phyloP scores from a whole-genome alignment of 2,888 invertebrate species.

The Nemotelus pantherinus region DNA sequence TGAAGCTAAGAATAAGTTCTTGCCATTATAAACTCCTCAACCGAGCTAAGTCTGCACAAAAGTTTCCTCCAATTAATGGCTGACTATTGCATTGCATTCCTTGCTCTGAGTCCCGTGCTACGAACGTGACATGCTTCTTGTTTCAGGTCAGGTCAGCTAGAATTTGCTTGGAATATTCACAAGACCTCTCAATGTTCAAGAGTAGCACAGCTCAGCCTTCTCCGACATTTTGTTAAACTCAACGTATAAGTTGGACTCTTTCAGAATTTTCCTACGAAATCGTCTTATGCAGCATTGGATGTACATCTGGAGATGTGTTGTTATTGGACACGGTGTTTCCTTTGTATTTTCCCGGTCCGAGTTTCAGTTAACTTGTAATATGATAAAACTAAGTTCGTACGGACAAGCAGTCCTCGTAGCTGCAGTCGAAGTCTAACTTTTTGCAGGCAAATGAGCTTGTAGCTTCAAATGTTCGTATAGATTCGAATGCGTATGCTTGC shows the following conservation, averaged over 20 bases:
- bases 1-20: slow-evolving; percentile 48
- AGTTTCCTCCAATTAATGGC: slow-evolving; percentile 50
- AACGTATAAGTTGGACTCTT: slow-evolving; percentile 28
- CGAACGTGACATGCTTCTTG: not conserved
- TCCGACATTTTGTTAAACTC: slow-evolving; percentile 8
- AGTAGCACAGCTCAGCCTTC: not conserved
- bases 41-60: slow-evolving; percentile 51
- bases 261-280: slow-evolving; percentile 23
- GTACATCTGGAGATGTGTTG: slow-evolving; percentile 25
- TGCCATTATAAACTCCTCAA: slow-evolving; percentile 48
- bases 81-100: slow-evolving; percentile 30
- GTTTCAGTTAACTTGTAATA: slow-evolving; percentile 38
- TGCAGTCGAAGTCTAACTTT: slow-evolving; percentile 47
- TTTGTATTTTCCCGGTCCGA: slow-evolving; percentile 2
- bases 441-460: slow-evolving; percentile 48
- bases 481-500: slow-evolving; percentile 37
- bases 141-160: slow-evolving; percentile 22
- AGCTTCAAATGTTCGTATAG: slow-evolving; percentile 16
- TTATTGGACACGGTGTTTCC: not conserved
- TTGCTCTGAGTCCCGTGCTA: not conserved
- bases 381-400: slow-evolving; percentile 47
- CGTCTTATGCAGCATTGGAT: slow-evolving; percentile 31
- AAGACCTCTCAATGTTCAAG: not conserved
- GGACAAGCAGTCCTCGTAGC: slow-evolving; percentile 2
- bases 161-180: slow-evolving; percentile 6